Conservation (phyloP, 2,888 invertebrate genomes). For the Acronicta psi region DNA sequence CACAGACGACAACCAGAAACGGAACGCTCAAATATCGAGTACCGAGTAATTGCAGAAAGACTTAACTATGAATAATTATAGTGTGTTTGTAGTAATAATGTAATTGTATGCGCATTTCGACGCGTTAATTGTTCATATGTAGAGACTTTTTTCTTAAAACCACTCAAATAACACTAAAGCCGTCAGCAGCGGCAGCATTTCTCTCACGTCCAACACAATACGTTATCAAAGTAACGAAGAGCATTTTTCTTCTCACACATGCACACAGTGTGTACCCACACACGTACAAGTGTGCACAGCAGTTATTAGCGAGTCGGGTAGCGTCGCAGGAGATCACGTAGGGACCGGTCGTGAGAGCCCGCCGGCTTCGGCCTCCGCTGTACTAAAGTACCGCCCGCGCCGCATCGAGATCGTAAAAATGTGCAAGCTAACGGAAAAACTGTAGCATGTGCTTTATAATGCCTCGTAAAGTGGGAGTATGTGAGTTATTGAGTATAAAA, state of each 20-base stretch:
- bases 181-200: slow-evolving; percentile 19
- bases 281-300: slow-evolving; percentile 50
- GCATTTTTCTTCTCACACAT: slow-evolving; percentile 49
- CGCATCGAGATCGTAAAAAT: slow-evolving; percentile 74
- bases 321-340: slow-evolving; percentile 84
- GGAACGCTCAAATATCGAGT: neutral
- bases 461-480: slow-evolving; percentile 43
- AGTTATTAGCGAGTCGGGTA: slow-evolving; percentile 74
- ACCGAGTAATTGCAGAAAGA: neutral
- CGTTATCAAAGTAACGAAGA: slow-evolving; percentile 55
- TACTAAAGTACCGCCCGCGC: slow-evolving; percentile 53
- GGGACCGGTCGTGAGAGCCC: slow-evolving; percentile 74
- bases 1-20: too few relatives aligned
- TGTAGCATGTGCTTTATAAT: slow-evolving; percentile 57
- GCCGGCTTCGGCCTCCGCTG: slow-evolving; percentile 38
- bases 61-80: neutral
- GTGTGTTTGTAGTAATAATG: too few relatives aligned
- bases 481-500: slow-evolving; percentile 51
- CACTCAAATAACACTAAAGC: slow-evolving; percentile 12
- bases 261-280: slow-evolving; percentile 31
- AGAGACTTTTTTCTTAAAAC: neutral
- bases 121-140: too few relatives aligned
- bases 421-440: slow-evolving; percentile 81
- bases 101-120: too few relatives aligned
- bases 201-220: slow-evolving; percentile 43